A percentile compares a stretch with the other conserved stretches of the same genome.
Conservation (phyloP, 2,888 invertebrate species). For the Calameuta pallipes region DNA sequence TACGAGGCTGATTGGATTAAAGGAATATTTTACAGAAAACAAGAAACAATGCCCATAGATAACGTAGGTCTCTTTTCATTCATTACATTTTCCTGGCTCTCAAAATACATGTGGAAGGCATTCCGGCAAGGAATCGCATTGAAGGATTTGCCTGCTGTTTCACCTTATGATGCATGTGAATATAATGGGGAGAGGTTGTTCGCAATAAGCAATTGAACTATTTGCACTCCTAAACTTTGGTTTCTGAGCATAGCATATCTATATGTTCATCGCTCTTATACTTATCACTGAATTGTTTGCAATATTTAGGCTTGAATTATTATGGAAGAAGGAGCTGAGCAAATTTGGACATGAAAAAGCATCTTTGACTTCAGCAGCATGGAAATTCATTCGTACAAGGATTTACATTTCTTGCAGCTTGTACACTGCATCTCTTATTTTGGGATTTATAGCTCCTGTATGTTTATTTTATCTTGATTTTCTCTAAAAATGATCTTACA, state of each 20-base stretch:
- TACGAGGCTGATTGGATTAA: neutral
- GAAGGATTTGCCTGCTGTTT: slow-evolving; percentile 62
- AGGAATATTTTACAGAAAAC: slow-evolving; percentile 36
- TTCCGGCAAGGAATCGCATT: slow-evolving; percentile 65
- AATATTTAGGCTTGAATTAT: slow-evolving; percentile 64
- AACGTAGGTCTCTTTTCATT: slow-evolving; percentile 67
- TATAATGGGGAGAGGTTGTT: slow-evolving; percentile 68
- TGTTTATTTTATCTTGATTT: slow-evolving; percentile 38
- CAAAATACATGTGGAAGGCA: slow-evolving; percentile 67
- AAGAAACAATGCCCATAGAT: slow-evolving; percentile 63
- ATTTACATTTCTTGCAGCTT: slow-evolving; percentile 64
- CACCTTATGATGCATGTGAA: slow-evolving; percentile 67
- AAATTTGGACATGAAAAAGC: slow-evolving; percentile 65
- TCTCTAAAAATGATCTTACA: neutral
- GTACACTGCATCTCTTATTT: slow-evolving; percentile 61
- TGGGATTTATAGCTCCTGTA: slow-evolving; percentile 70
- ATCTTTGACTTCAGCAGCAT: slow-evolving; percentile 66
- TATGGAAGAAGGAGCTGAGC: slow-evolving; percentile 69
- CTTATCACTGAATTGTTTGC: neutral
- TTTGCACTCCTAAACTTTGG: neutral
- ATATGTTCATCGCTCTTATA: neutral
- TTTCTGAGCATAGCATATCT: neutral
- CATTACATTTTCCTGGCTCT: slow-evolving; percentile 69
- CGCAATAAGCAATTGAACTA: neutral
- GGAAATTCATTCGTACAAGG: slow-evolving; percentile 68